Evolutionary conservation across 2,113 vertebrate genomes (phyloP), one percentile per base, ranked within the genome.

Genomic region (Aspidoscelis tigris): DNA sequence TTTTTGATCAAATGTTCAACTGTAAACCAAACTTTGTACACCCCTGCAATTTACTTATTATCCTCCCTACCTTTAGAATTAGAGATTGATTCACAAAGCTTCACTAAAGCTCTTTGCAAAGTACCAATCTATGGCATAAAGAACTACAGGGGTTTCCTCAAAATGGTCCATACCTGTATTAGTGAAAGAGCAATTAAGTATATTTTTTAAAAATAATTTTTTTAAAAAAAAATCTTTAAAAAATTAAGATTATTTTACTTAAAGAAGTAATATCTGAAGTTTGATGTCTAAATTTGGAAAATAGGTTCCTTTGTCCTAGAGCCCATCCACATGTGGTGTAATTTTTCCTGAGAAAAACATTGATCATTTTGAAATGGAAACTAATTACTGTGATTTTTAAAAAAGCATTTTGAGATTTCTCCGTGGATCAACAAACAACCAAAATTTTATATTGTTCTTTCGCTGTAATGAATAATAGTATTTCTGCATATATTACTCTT

Each of bases 401-500:
- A 92, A 80, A 76, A 12, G 82, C 0, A 0, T 87, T 87, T 72
- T 90, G 81, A 90, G 90, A 91, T 92, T 92, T 86, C 70, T 72
- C 12, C 84, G 86, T 87, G 90, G 91, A 89, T 88, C 84, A 91
- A 90, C 93, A 93, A 95, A 16, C 10, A 58, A 58, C 7, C 55
- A 58, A 93, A 93, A 92, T 86, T 73, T 90, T 93, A 84, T 90
- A 90, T 86, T 93, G 84, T 90, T 88, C 82, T 93, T 73, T 69
- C 89, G 85, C 93, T 92, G 74, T 89, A 91, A 89, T 94, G 95
- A 95, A 95, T 95, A 95, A 95, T 95, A 89, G 50, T 94, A 94
- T 96, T 95, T 53, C 58, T 18, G 11, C 58, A 16, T 61, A 61
- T 61, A 18, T 61, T 61, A 61, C 58, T 61, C 14, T 61, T 61